These are phyloP conservation scores for Haliaeetus leucogaster DNA, from an alignment of 2,113 vertebrate species.

Conservation along the genomic window DNA sequence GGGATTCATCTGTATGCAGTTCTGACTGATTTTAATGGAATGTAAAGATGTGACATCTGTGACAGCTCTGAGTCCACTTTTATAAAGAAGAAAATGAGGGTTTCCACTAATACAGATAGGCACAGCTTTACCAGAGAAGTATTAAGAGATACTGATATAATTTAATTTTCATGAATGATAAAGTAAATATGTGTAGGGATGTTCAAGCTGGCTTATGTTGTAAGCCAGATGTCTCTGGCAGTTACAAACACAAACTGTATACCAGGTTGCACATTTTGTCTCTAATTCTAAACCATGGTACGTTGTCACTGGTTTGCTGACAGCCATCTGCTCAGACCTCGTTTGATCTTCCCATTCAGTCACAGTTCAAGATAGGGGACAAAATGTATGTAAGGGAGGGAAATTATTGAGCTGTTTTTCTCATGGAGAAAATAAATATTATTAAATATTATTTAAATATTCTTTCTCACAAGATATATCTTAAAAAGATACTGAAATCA, in stretches of 20 bases:
- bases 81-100: not conserved
- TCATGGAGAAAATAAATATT: not conserved
- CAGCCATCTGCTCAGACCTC: constrained; percentile 66
- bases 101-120: not conserved
- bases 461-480: not conserved
- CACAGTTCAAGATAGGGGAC: not conserved
- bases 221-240: constrained; percentile 72
- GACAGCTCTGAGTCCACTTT: not conserved
- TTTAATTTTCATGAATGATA: constrained; percentile 68
- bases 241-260: constrained; percentile 56
- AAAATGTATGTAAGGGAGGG: not conserved
- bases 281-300: constrained; percentile 60
- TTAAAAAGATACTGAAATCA: not conserved
- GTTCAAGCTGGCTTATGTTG: constrained; percentile 56
- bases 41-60: not conserved
- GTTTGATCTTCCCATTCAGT: constrained; percentile 13
- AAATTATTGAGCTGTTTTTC: not conserved
- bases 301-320: constrained; percentile 59
- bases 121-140: constrained; percentile 21
- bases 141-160: constrained; percentile 58
- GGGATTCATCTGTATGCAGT: not conserved
- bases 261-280: constrained; percentile 56
- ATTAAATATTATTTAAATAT: not conserved
- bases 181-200: constrained; percentile 48
- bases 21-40: not conserved